Evolutionary conservation across 2,113 vertebrate species (phyloP).

Genomic region (Lutjanus erythropterus): DNA sequence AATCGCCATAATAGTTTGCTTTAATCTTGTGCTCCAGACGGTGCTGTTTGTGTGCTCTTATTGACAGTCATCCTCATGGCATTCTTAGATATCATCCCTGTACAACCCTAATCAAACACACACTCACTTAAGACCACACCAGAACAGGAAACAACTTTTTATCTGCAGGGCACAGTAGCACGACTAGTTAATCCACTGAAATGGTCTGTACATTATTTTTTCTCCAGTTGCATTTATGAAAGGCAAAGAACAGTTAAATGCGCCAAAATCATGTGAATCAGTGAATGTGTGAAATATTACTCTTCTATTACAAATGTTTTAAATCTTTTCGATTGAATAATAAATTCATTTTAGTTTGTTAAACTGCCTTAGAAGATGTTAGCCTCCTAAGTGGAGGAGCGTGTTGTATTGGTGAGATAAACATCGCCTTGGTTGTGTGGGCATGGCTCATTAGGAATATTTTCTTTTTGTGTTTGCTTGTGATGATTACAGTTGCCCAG

Average conservation of each 20-base stretch:
- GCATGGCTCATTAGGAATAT: too few species aligned
- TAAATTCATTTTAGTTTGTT: too few species aligned
- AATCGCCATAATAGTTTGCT: background rate
- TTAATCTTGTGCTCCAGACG: background rate
- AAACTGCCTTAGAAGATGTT: too few species aligned
- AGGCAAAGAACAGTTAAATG: background rate
- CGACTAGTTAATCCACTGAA: background rate
- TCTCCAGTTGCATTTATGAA: background rate
- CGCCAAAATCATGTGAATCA: background rate
- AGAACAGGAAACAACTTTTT: background rate
- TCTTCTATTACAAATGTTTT: background rate
- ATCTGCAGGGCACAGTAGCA: background rate
- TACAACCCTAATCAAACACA: slow-evolving; percentile 5
- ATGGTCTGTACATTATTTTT: background rate
- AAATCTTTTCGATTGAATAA: too few species aligned
- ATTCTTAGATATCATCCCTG: background rate
- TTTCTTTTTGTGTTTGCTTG: background rate
- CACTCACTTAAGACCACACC: background rate
- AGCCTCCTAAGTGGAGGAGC: too few species aligned
- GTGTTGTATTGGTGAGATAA: background rate
- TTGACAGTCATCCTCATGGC: background rate
- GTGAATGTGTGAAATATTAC: background rate
- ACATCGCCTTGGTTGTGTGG: background rate
- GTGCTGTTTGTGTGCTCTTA: background rate
- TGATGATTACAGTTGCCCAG: background rate